Conservation (phyloP, 2,888 invertebrate genomes). For the Nomada fucata region DNA sequence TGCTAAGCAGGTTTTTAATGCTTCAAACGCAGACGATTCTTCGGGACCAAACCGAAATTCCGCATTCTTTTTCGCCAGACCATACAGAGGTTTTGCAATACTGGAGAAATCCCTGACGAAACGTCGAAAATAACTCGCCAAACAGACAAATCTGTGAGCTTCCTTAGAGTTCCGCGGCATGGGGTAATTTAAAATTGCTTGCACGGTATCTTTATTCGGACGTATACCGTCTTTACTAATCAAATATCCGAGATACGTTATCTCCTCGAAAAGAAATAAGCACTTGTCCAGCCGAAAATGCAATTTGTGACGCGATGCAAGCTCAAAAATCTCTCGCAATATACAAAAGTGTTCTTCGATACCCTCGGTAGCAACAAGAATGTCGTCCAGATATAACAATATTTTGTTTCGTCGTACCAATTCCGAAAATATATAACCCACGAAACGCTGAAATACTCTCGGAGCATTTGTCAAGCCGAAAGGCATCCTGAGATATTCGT, state of each 20-base stretch:
- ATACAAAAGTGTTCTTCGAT: background rate
- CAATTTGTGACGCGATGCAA: background rate
- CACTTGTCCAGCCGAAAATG: slow-evolving; percentile 22
- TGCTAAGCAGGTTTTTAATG: slow-evolving; percentile 60
- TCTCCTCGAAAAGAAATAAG: slow-evolving; percentile 1
- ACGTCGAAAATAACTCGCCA: too few relatives aligned
- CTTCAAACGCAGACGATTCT: slow-evolving; percentile 56
- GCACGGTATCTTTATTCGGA: background rate
- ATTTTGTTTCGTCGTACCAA: slow-evolving; percentile 11
- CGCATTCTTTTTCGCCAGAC: too few relatives aligned
- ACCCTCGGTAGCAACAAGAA: background rate
- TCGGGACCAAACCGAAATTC: too few relatives aligned
- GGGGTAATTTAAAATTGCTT: slow-evolving; percentile 9
- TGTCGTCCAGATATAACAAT: slow-evolving; percentile 8
- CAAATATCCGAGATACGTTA: slow-evolving; percentile 20
- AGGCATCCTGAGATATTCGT: slow-evolving; percentile 17
- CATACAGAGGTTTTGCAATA: too few relatives aligned
- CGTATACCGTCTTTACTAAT: slow-evolving; percentile 1
- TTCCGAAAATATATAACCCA: background rate
- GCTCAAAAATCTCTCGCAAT: background rate
- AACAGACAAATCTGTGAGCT: slow-evolving; percentile 21
- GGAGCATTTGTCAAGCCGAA: slow-evolving; percentile 14
- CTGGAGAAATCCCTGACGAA: too few relatives aligned
- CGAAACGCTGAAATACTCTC: slow-evolving; percentile 20
- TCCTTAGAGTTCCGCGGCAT: slow-evolving; percentile 15